Evolutionary conservation across 1,140 invertebrate genomes (phyloP).

Genomic region (Chironomus striatipennis): DNA sequence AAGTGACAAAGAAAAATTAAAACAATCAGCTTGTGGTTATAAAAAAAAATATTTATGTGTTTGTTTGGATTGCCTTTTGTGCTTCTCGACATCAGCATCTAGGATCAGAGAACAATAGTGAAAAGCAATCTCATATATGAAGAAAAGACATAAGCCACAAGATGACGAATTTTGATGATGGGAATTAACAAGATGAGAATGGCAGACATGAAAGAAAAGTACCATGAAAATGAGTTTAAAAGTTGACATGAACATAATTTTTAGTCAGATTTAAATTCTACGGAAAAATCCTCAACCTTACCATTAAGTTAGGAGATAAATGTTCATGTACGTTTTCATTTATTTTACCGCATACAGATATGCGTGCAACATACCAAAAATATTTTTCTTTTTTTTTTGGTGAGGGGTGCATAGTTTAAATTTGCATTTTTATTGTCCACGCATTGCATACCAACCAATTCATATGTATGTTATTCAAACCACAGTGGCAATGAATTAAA

Average conservation of each 20-base stretch:
- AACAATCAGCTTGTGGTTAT: neutral
- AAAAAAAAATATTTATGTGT: neutral
- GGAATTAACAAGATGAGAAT: neutral
- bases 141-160: neutral
- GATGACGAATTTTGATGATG: neutral
- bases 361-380: neutral
- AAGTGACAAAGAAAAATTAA: neutral
- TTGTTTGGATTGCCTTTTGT: neutral
- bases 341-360: neutral
- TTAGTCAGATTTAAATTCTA: no score
- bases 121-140: neutral
- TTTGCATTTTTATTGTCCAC: conserved; percentile 2
- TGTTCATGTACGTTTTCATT: no score
- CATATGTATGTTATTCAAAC: neutral
- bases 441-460: neutral
- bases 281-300: no score
- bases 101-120: neutral
- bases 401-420: neutral
- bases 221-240: no score
- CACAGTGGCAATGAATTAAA: neutral
- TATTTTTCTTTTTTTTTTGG: neutral
- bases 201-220: no score
- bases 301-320: no score
- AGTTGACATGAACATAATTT: no score
- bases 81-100: neutral